Evolutionary conservation across 2,797 vertebrate genomes (phyloP), one percentile per base, ranked within the genome.

Genomic region (Erethizon dorsatum): DNA sequence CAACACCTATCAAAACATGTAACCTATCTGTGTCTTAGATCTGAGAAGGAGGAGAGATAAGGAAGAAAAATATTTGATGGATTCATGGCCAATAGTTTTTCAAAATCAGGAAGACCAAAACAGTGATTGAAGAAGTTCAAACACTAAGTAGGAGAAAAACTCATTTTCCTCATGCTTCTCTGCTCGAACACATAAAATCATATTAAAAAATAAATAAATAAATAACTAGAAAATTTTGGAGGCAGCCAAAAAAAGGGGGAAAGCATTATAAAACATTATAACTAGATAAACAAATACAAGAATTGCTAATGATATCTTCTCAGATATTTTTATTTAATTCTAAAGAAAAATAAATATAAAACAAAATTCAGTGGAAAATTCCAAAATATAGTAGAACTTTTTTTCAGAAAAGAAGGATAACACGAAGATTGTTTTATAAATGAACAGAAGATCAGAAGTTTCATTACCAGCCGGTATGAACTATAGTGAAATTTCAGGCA

Each of bases 401-500:
- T 94, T 94, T 83, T 83, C n/a, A 71, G n/a, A 75, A 63, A 56
- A 82, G 33, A 83, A 75, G 2, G 45, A 61, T 28, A 94, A 61
- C 73, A 93, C 33, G 22, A 87, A 57, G 3, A 52, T 45, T 31
- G n/a, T 59, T 45, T 94, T 82, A 73, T 73, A 63, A 83, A 56
- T 26, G 83, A 75, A 63, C 3, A 37, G 22, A 69, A 87, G 37
- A 63, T 11, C 52, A 88, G 1, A 73, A 83, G 11, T 71, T 52
- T 93, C 54, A 71, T 24, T 87, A 24, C n/a, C 18, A 88, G 31
- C 13, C 45, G n/a, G 63, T 5, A 33, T 18, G 3, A 47, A 61
- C 24, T 69, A 17, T 56, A 33, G 15, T 50, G 33, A 69, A 71
- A 80, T 56, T 85, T 71, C 22, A 10, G 45, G 33, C 45, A 71